Conservation (phyloP, 2,888 invertebrate genomes). For the Andrena praecox region DNA sequence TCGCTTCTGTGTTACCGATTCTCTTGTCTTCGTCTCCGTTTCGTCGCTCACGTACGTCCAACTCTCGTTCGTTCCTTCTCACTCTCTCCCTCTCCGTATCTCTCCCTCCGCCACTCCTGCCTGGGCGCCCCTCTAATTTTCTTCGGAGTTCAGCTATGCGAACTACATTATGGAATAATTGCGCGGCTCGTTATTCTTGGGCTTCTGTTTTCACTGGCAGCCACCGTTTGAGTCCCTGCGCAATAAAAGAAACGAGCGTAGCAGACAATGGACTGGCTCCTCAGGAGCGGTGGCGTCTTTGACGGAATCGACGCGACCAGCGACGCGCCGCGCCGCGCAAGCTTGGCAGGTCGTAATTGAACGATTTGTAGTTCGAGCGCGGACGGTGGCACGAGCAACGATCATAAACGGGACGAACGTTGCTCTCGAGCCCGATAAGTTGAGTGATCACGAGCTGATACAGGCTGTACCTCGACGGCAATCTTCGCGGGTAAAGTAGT, state of each 20-base stretch:
- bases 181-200: constrained; percentile 75
- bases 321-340: background rate
- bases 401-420: no score
- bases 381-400: no score
- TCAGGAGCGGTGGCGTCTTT: background rate
- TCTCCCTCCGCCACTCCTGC: constrained; percentile 21
- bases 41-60: constrained; percentile 68
- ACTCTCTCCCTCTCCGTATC: background rate
- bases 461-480: no score
- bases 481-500: background rate
- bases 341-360: no score
- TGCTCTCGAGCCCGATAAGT: background rate
- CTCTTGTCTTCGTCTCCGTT: constrained; percentile 51
- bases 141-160: constrained; percentile 80
- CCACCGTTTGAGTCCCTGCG: constrained; percentile 64
- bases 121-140: constrained; percentile 79
- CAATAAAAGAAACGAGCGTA: constrained; percentile 62
- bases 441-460: background rate
- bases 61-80: constrained; percentile 70
- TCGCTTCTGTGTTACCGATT: constrained; percentile 52
- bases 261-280: constrained; percentile 13
- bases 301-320: background rate
- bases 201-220: constrained; percentile 72
- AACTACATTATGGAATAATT: constrained; percentile 83
- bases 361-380: no score